phyloP scores from a whole-genome alignment of 2,888 invertebrate genomes.

The Eupithecia inturbata region DNA sequence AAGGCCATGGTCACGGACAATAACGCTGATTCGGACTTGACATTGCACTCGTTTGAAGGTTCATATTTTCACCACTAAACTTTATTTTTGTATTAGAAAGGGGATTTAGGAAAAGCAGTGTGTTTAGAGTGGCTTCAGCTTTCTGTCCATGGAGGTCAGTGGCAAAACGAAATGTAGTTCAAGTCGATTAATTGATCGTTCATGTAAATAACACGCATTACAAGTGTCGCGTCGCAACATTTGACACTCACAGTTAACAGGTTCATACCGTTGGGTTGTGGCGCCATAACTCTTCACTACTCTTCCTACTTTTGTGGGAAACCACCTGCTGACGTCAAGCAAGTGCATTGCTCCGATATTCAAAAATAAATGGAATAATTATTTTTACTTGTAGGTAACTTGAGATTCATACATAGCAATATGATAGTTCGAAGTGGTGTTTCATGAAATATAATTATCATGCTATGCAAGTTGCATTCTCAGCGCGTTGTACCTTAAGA shows the following conservation, averaged over 20 bases:
- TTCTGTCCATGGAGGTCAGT: constrained; percentile 5
- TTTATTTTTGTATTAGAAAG: background rate
- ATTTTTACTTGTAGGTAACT: background rate
- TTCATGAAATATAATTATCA: background rate
- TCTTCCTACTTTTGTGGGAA: background rate
- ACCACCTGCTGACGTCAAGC: background rate
- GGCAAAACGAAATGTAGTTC: background rate
- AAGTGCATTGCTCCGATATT: background rate
- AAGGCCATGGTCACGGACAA: constrained; percentile 36
- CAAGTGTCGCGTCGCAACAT: background rate
- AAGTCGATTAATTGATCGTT: background rate
- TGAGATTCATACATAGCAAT: background rate
- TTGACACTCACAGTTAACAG: background rate
- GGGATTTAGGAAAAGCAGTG: background rate
- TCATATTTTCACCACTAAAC: constrained; percentile 1
- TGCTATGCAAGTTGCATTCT: background rate
- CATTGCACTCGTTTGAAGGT: constrained; percentile 29
- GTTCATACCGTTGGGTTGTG: background rate
- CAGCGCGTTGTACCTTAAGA: no score
- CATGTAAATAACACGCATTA: background rate
- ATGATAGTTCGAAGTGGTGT: background rate
- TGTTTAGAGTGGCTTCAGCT: background rate
- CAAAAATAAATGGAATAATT: background rate
- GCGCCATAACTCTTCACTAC: background rate
- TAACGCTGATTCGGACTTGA: constrained; percentile 36